Percentiles rank a stretch among this genome's conserved stretches.
Conservation (phyloP, 2,888 invertebrate genomes). For the Lucinisca nassula region DNA sequence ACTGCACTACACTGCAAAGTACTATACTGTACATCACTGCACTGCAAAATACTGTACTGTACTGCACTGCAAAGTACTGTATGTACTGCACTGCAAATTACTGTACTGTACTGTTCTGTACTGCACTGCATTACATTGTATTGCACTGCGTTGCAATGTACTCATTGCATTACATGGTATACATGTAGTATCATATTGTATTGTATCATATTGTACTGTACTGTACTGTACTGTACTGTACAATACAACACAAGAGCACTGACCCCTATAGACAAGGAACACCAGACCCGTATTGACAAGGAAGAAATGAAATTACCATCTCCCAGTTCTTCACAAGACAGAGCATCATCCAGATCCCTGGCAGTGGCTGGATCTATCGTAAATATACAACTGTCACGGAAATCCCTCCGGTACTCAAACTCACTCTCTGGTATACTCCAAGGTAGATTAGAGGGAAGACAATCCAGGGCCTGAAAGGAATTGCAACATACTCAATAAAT, state of each 20-base stretch:
- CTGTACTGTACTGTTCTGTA: no score
- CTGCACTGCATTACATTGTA: no score
- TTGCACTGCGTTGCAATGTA: no score
- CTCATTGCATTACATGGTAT: no score
- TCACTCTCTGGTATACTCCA: constrained; percentile 87
- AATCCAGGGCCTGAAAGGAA: constrained; percentile 79
- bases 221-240: no score
- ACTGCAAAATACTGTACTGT: constrained; percentile 20
- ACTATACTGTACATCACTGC: neutral
- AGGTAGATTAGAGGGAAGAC: constrained; percentile 82
- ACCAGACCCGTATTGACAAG: no score
- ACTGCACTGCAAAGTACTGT: constrained; percentile 14
- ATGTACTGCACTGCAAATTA: neutral
- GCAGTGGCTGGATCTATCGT: constrained; percentile 98
- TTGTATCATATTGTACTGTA: no score
- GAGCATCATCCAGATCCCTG: constrained; percentile 97
- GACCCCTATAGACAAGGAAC: no score
- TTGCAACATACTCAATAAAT: no score
- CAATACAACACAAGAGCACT: no score
- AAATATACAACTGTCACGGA: constrained; percentile 92
- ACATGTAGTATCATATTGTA: no score
- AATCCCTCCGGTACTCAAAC: constrained; percentile 86
- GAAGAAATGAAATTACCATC: constrained; percentile 90
- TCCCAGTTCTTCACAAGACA: constrained; percentile 93
- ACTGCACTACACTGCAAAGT: neutral